Evolutionary conservation across 1,140 invertebrate species (phyloP).

Genomic region (Popillia japonica): DNA sequence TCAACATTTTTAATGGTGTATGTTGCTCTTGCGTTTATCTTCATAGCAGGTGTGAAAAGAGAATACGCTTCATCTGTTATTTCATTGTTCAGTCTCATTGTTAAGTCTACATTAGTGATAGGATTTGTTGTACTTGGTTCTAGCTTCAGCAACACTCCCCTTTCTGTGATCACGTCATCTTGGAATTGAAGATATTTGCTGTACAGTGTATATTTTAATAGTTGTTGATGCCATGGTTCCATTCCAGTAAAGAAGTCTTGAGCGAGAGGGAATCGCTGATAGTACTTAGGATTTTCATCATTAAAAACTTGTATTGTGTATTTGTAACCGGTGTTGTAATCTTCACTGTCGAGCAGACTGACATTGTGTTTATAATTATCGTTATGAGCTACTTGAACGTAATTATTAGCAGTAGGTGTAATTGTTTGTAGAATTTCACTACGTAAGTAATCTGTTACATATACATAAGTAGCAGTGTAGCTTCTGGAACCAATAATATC

Average conservation of each 20-base stretch:
- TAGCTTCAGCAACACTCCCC: conserved; percentile 29
- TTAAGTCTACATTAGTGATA: conserved; percentile 48
- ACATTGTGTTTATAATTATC: conserved; percentile 52
- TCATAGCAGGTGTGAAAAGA: conserved; percentile 42
- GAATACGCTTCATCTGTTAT: conserved; percentile 15
- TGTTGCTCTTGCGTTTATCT: conserved; percentile 44
- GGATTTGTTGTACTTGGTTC: conserved; percentile 46
- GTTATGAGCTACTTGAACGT: conserved; percentile 53
- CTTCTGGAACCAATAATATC: conserved; percentile 52
- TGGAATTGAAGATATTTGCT: background rate
- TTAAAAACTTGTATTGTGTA: conserved; percentile 53
- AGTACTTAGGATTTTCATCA: conserved; percentile 52
- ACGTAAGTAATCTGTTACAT: conserved; percentile 53
- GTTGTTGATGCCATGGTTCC: background rate
- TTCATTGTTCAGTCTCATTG: no score
- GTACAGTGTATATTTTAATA: background rate
- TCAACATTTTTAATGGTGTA: conserved; percentile 51
- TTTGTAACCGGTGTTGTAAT: conserved; percentile 56
- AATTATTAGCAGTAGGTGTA: conserved; percentile 54
- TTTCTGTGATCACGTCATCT: background rate
- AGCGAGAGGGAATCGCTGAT: background rate
- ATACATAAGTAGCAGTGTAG: conserved; percentile 54
- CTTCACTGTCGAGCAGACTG: conserved; percentile 49
- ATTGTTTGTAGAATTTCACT: conserved; percentile 52
- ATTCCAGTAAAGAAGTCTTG: background rate